phyloP scores from a whole-genome alignment of 2,888 invertebrate genomes.

The Drosophila cyrtoloma region DNA sequence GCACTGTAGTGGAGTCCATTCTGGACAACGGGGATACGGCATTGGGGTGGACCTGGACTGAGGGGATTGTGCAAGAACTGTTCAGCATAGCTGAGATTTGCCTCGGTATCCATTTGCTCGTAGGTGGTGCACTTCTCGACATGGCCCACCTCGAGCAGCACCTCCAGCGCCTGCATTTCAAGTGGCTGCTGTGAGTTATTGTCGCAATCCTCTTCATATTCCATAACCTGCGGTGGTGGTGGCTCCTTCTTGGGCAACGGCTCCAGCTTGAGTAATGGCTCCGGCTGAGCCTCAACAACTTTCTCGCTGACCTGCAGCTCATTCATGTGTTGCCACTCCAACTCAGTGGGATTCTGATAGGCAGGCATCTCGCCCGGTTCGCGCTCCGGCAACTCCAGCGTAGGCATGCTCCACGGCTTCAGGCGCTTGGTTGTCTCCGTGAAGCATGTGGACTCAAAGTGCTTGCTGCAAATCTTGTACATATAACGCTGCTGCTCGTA shows the following conservation, averaged over 20 bases:
- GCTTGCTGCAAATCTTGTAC: slow-evolving; percentile 76
- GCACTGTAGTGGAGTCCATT: slow-evolving; percentile 49
- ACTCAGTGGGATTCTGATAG: slow-evolving; percentile 45
- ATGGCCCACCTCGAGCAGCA: slow-evolving; percentile 70
- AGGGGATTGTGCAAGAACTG: neutral
- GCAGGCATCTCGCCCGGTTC: slow-evolving; percentile 9
- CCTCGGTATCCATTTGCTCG: slow-evolving; percentile 52
- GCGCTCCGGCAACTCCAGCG: slow-evolving; percentile 60
- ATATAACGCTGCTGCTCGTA: slow-evolving; percentile 67
- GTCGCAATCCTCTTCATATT: slow-evolving; percentile 10
- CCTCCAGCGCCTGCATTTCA: slow-evolving; percentile 54
- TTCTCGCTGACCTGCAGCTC: neutral
- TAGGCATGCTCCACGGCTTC: slow-evolving; percentile 79
- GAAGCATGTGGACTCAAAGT: slow-evolving; percentile 74
- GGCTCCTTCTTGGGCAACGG: slow-evolving; percentile 1
- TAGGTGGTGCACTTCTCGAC: slow-evolving; percentile 69
- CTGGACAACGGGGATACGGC: slow-evolving; percentile 1
- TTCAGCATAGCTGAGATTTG: slow-evolving; percentile 26
- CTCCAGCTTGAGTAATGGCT: slow-evolving; percentile 48
- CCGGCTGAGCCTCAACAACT: slow-evolving; percentile 7
- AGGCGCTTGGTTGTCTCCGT: slow-evolving; percentile 58
- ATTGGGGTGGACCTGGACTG: neutral
- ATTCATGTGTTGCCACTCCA: slow-evolving; percentile 63
- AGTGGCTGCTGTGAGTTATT: slow-evolving; percentile 40
- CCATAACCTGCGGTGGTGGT: neutral